Base-by-base conservation (phyloP, 2,888 invertebrate genomes). In the Elmis aenea region DNA sequence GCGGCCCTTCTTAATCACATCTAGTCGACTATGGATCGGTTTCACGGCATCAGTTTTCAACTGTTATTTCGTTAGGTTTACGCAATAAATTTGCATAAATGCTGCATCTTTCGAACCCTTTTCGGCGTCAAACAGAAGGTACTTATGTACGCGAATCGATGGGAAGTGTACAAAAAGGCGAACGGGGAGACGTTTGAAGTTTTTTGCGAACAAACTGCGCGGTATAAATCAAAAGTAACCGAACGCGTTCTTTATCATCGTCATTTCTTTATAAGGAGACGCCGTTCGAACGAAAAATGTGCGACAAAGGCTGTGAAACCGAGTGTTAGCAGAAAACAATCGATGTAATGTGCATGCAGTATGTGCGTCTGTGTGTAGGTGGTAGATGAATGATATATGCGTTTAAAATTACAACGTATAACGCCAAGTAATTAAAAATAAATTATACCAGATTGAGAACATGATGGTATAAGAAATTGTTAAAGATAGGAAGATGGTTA, bases 201-300 rank as follows among this genome's bases (percentile, higher is more conserved):
- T 40, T 39, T 38, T 40, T 23, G 10, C 26, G 28, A 29, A 26
- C 36, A 30, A 29, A 35, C 40, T 40, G 31, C 35, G 33, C 21
- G 36, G 41, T 37, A 41, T 41, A 41, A 41, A 41, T 41, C 41
- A 41, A 41, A 41, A 37, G 41, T 41, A 41, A 33, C 36, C 36
- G 37, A 36, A 37, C 41, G 41, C 36, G 36, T 32, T 16, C 41
- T 41, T 41, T 41, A 41, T 41, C 41, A 41, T 41, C 41, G 41
- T 41, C 41, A 41, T 41, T 41, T 41, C 41, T 41, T 41, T 41
- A 41, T 41, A 41, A 41, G 41, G 36, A 33, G 33, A n/a, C 36
- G 35, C 36, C 35, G 32, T 30, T 40, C 36, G 41, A 32, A 32
- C 40, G 36, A 41, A 41, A 41, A 41, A 37, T 37, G 29, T 20